Conservation (phyloP, 2,888 invertebrate genomes). For the Fissipunctia ypsillon region DNA sequence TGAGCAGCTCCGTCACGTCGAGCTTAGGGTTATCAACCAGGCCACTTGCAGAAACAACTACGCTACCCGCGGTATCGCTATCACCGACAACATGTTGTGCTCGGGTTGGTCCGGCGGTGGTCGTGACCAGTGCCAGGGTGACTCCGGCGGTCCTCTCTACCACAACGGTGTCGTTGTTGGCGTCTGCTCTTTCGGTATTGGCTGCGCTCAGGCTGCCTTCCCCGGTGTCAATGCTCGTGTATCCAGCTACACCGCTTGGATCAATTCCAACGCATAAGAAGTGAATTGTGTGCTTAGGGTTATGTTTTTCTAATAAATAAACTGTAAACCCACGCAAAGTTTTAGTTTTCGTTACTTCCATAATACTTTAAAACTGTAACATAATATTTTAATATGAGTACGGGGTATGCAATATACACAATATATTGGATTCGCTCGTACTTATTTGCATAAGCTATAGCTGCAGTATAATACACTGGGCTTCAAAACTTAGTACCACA, state of each 20-base stretch:
- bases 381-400: too few relatives aligned
- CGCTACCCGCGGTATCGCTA: constrained; percentile 47
- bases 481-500: too few relatives aligned
- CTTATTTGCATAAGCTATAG: too few relatives aligned
- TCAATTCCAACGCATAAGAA: constrained; percentile 70
- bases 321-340: not conserved
- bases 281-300: not conserved
- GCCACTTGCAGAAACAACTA: constrained; percentile 69
- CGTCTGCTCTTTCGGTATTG: constrained; percentile 75
- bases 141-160: constrained; percentile 79
- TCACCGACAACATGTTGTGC: constrained; percentile 79
- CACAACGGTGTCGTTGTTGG: constrained; percentile 77
- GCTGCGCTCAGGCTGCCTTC: constrained; percentile 70
- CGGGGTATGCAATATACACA: too few relatives aligned
- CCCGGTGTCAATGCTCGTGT: constrained; percentile 80
- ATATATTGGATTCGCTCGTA: too few relatives aligned
- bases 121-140: constrained; percentile 76
- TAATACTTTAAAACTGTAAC: too few relatives aligned
- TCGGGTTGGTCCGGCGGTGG: constrained; percentile 75
- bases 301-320: constrained; percentile 26
- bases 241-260: constrained; percentile 74
- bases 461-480: too few relatives aligned
- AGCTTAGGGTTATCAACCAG: constrained; percentile 73
- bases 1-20: constrained; percentile 74
- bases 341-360: not conserved